Evolutionary conservation across 2,797 vertebrate species (phyloP).

Genomic region (Enteromius viviparus): DNA sequence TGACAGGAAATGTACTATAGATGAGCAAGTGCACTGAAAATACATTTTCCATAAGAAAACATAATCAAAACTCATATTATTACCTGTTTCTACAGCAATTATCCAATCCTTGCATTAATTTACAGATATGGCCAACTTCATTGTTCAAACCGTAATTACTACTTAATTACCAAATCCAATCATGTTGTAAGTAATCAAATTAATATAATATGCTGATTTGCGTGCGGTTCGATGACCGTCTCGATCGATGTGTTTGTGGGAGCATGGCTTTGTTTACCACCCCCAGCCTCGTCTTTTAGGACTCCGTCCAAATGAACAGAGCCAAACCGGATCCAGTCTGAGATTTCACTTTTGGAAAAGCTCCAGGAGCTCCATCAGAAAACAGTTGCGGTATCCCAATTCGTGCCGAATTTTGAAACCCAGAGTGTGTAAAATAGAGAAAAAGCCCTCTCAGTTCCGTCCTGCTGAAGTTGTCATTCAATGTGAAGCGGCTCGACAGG

Average conservation of each 20-base stretch:
- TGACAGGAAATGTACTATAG: not conserved
- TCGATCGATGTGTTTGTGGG: conserved; percentile 36
- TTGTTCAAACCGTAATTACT: not conserved
- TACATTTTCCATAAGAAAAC: not conserved
- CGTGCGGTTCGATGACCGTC: not conserved
- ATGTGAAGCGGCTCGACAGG: conserved; percentile 6
- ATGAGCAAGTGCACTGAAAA: not conserved
- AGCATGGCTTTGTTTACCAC: conserved; percentile 30
- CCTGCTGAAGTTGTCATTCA: conserved; percentile 26
- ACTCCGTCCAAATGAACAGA: conserved; percentile 34
- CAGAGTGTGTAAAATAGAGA: not conserved
- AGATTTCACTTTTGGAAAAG: conserved; percentile 37
- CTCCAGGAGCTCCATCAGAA: conserved; percentile 36
- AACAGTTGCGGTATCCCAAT: not conserved
- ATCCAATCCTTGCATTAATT: not conserved
- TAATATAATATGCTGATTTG: not conserved
- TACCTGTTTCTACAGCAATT: no score
- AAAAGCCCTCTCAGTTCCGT: not conserved
- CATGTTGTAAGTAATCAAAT: conserved; percentile 1
- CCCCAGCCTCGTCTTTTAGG: conserved; percentile 32
- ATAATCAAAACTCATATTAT: not conserved
- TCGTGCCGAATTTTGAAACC: not conserved
- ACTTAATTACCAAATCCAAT: not conserved
- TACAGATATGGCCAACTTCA: not conserved
- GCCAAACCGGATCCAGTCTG: conserved; percentile 12